Evolutionary conservation across 2,113 vertebrate species (phyloP).

Genomic region (Okapia johnstoni): DNA sequence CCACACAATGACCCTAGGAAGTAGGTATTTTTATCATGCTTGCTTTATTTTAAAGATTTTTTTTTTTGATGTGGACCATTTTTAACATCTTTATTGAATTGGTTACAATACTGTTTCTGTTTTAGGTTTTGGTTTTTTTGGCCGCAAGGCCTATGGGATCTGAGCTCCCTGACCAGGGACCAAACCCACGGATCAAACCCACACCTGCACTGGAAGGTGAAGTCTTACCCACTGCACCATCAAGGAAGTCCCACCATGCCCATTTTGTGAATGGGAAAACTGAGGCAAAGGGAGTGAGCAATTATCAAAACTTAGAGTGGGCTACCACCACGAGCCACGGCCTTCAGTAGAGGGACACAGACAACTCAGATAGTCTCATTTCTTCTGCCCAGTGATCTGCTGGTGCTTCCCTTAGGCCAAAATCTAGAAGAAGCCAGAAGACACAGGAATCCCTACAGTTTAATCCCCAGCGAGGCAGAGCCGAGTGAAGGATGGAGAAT

Average conservation of each 20-base stretch:
- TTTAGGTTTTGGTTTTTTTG: background rate
- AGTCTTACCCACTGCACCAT: background rate
- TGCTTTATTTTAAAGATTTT: background rate
- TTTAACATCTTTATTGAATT: background rate
- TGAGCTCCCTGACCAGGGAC: background rate
- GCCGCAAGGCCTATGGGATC: background rate
- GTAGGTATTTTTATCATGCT: background rate
- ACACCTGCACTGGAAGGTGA: background rate
- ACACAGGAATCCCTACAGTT: background rate
- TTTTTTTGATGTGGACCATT: background rate
- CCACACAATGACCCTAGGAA: background rate
- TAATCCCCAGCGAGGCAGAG: background rate
- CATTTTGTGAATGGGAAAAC: background rate
- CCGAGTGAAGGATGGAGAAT: background rate
- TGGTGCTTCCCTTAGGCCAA: background rate
- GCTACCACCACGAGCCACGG: background rate
- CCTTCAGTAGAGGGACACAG: background rate
- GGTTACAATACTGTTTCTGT: background rate
- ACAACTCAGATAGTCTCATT: background rate
- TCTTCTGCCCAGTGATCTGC: background rate
- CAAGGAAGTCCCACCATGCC: background rate
- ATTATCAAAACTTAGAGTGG: background rate
- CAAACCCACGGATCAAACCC: background rate
- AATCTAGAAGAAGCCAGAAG: background rate
- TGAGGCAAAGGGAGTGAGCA: background rate